Evolutionary conservation across 2,797 vertebrate genomes (phyloP), one percentile per base, ranked within the genome.

Genomic region (Chelonia mydas): DNA sequence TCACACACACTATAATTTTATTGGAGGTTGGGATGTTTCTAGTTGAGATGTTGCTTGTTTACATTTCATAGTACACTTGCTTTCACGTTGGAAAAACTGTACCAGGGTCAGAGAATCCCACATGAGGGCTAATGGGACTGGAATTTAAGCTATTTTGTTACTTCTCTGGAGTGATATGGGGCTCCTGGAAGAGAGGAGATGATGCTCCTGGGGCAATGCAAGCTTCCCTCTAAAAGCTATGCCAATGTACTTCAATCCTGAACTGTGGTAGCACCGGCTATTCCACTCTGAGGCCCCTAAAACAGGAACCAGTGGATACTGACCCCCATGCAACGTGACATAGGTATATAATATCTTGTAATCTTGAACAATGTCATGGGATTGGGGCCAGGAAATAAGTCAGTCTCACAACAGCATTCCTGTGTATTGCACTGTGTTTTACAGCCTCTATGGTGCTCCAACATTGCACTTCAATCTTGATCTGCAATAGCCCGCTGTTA

Each of bases 381-480:
- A 61, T 7, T 16, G 59, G 31, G 9, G 68, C 68, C 37, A 68
- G 37, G 37, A 61, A 33, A 61, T 61, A 61, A 61, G 59, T 61
- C 53, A 92, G 93, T 89, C 88, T 87, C 41, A 81, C 87, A 93
- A 85, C 85, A 90, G 83, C 61, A 94, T 31, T 83, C 31, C 55
- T 37, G 50, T 77, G 49, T 61, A 72, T 53, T 90, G n/a, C 37
- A 23, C 74, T 93, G 47, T 88, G 92, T 94, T 78, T 86, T 86
- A 78, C 45, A 77, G 27, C 45, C 45, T 28, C 45, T 47, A 94
- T 47, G 50, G 93, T 27, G 37, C 31, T 84, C 47, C 79, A 28
- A 47, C 65, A 87, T 50, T 89, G 49, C 0, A 0, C 45, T 93
- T 94, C 57, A 92, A 82, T 89, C 84, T 90, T 82, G 55, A 96